Evolutionary conservation across 2,888 invertebrate species (phyloP), one percentile per base, ranked within the genome.

Genomic region (Archips crataeganus): DNA sequence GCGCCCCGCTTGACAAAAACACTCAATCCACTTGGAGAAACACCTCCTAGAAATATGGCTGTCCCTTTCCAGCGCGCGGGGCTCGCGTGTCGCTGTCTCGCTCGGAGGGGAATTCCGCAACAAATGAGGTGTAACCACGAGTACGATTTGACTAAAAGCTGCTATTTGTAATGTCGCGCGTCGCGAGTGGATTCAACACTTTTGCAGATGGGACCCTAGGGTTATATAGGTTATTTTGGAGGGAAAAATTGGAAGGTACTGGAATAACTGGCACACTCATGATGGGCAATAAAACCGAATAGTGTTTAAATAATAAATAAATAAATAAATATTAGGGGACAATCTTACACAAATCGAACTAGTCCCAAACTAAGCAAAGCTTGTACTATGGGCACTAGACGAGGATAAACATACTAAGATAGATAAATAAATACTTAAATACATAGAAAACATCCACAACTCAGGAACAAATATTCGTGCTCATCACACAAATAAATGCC

Each of bases 121-220:
- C 71, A 75, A 74, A 74, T 75, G 76, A 74, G 75, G 72, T 72
- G 70, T 49, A 71, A 75, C 77, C 77, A 65, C 77, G 73, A 72
- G 71, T 77, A 74, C 78, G 82, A 81, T 81, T 81, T 79, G 79
- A 78, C 80, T 82, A 80, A 82, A 81, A 82, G 82, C 80, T 78
- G 73, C 78, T 79, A 82, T 82, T 81, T 83, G 78, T 83, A 80
- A 80, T 77, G 77, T 78, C 72, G 73, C 74, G 68, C 76, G 77
- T 78, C 70, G 72, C 75, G 66, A 77, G 70, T 76, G 75, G 73
- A 70, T 57, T 65, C 70, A 74, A 74, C 64, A 63, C 72, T 68
- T 73, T 73, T 63, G 68, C 72, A 73, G 67, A 73, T 73, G 72
- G 67, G 72, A 57, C 72, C 62, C 72, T 49, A 8, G 73, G 68